Percentiles rank a stretch among this genome's conserved stretches.
Evolutionary conservation across 2,113 vertebrate species (phyloP).

Genomic region (Ifrita kowaldi): DNA sequence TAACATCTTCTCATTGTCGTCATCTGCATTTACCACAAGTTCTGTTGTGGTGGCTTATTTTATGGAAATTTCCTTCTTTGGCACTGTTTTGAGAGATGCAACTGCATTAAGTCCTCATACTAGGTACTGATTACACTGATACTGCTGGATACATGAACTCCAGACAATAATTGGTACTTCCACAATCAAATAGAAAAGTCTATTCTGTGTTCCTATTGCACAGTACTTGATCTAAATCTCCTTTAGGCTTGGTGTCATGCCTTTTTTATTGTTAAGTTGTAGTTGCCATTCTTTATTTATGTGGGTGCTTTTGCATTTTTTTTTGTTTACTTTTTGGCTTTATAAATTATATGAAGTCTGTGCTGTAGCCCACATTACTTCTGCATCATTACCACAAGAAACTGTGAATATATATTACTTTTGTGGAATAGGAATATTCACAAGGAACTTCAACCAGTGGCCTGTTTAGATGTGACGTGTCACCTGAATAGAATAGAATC

Average conservation of each 20-base stretch:
- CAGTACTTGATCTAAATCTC: background rate
- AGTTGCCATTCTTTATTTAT: background rate
- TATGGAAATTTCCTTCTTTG: background rate
- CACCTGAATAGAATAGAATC: background rate
- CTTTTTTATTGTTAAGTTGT: background rate
- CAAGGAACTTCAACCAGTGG: background rate
- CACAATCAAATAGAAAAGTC: background rate
- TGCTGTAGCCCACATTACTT: background rate
- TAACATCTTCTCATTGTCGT: rapidly evolving
- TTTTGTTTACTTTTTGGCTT: background rate
- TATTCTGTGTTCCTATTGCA: background rate
- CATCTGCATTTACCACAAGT: background rate
- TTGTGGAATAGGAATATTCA: background rate
- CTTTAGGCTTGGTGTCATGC: background rate
- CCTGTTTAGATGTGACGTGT: background rate
- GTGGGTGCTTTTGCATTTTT: rapidly evolving
- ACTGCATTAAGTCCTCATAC: background rate
- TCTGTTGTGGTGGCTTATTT: background rate
- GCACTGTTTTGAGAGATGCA: background rate
- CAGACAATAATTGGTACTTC: background rate
- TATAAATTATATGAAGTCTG: background rate
- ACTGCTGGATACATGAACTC: background rate
- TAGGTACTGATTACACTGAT: background rate
- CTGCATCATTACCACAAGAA: background rate
- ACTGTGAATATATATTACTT: background rate